Evolutionary conservation across 2,797 vertebrate species (phyloP).

Genomic region (Pipistrellus kuhlii): DNA sequence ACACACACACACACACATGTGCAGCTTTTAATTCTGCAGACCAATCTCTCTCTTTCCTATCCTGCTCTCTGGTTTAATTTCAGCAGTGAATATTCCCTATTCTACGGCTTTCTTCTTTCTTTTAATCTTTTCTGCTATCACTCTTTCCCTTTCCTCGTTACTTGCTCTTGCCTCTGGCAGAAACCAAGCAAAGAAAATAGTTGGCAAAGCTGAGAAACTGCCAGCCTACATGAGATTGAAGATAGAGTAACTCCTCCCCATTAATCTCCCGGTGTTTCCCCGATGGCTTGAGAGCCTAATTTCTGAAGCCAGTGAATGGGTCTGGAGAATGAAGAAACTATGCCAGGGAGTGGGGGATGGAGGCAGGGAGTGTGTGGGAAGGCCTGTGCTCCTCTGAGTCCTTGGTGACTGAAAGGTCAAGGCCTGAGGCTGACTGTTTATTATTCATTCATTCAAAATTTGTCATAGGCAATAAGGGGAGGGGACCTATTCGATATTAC

Average conservation of each 20-base stretch:
- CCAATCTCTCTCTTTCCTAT: conserved; percentile 18
- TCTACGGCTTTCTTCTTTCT: not conserved
- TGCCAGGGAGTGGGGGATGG: not conserved
- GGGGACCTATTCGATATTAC: not conserved
- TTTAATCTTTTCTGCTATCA: not conserved
- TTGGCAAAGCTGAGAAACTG: not conserved
- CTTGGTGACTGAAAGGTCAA: not conserved
- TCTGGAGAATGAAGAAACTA: conserved; percentile 67
- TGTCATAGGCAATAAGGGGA: not conserved
- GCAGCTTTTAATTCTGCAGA: not conserved
- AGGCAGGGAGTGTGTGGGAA: not conserved
- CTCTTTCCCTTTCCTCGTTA: not conserved
- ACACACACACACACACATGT: not conserved
- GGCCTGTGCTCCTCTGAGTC: not conserved
- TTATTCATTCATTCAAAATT: conserved; percentile 2
- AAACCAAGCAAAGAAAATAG: conserved; percentile 57
- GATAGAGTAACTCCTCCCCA: conserved; percentile 21
- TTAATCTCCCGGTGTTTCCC: conserved; percentile 52
- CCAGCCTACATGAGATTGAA: not conserved
- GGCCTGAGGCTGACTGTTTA: not conserved
- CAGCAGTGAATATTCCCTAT: not conserved
- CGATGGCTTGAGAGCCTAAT: conserved; percentile 57
- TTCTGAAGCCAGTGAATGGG: conserved; percentile 42
- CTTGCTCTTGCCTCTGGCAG: conserved; percentile 61
- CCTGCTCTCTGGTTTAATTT: not conserved